Percentiles rank a stretch among this genome's conserved stretches.
Conservation (phyloP, 2,888 invertebrate genomes). For the Scotopteryx bipunctaria region DNA sequence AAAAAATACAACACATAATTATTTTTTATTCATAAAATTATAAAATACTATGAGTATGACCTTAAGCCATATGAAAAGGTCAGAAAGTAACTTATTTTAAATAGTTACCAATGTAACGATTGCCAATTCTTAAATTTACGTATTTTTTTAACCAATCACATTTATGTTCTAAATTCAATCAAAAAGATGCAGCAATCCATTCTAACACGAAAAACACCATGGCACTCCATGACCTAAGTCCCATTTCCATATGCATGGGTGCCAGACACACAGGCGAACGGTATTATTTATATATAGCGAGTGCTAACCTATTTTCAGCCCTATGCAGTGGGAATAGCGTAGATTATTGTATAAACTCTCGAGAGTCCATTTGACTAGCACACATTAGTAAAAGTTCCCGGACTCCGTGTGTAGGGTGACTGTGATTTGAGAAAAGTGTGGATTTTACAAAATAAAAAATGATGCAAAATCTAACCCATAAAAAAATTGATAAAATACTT, state of each 20-base stretch:
- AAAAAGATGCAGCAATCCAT: constrained; percentile 24
- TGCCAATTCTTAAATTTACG: no score
- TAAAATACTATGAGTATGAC: no score
- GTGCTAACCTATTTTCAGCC: constrained; percentile 52
- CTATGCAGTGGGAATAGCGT: constrained; percentile 54
- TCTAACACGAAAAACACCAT: constrained; percentile 28
- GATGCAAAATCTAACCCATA: no score
- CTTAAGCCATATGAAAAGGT: no score
- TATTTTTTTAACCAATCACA: no score
- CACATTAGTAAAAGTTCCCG: constrained; percentile 81
- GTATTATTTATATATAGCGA: constrained; percentile 55
- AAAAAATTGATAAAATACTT: no score
- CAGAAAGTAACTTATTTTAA: no score
- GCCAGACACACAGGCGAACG: constrained; percentile 55
- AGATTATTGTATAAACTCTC: constrained; percentile 62
- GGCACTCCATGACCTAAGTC: constrained; percentile 69
- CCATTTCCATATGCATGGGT: constrained; percentile 81
- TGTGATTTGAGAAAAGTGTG: constrained; percentile 37
- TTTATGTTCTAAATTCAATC: constrained; percentile 16
- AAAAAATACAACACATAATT: no score
- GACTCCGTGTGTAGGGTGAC: constrained; percentile 59
- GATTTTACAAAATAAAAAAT: neutral
- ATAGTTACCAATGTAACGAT: no score
- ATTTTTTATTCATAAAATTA: no score
- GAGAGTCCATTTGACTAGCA: constrained; percentile 81